Percentiles rank a stretch among this genome's conserved stretches.
phyloP scores from a whole-genome alignment of 2,797 vertebrate species.

The Cyclura pinguis region DNA sequence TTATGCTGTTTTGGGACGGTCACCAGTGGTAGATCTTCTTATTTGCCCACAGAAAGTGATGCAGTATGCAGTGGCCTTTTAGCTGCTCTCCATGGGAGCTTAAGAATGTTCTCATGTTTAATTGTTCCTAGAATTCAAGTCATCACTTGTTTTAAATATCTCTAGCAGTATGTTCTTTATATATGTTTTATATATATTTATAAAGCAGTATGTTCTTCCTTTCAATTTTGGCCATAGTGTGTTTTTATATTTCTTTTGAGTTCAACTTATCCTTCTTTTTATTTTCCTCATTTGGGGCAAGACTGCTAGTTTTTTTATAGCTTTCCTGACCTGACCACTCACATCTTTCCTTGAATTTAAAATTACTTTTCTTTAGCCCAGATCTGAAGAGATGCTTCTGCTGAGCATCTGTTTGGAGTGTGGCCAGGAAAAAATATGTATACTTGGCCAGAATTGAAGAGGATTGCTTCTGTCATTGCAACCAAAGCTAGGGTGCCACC shows the following conservation, averaged over 20 bases:
- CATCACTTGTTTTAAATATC: not conserved
- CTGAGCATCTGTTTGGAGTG: no score
- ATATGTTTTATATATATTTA: no score
- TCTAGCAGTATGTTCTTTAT: not conserved
- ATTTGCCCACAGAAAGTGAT: not conserved
- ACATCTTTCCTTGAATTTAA: not conserved
- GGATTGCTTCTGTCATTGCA: no score
- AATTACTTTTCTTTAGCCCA: not conserved
- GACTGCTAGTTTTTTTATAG: not conserved
- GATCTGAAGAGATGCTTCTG: no score
- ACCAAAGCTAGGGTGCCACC: no score
- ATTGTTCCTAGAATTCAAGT: not conserved
- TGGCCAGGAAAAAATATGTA: no score
- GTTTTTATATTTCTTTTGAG: not conserved
- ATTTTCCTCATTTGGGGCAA: not conserved
- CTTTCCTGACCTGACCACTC: not conserved
- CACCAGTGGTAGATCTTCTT: not conserved
- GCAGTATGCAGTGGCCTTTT: not conserved
- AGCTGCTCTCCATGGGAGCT: not conserved
- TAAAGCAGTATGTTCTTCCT: no score
- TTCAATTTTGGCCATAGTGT: not conserved
- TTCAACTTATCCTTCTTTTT: not conserved
- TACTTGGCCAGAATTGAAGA: no score
- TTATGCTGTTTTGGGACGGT: not conserved
- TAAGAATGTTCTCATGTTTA: not conserved